These are phyloP conservation scores for Echinops telfairi DNA, from an alignment of 2,113 vertebrate species.

Conservation along the genomic window DNA sequence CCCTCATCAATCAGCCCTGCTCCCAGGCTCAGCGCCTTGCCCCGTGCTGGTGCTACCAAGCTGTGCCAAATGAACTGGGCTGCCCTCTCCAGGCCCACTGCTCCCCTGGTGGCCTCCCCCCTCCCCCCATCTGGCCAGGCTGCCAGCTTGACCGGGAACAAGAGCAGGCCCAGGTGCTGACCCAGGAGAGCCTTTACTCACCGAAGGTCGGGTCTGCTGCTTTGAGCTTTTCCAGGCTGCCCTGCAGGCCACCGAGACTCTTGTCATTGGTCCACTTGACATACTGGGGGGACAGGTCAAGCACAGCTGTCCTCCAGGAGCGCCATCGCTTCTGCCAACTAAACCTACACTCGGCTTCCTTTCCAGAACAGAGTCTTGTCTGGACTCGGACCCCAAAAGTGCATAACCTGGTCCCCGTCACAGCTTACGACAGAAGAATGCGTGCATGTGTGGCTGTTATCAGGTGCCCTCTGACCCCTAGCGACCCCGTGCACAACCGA, in stretches of 20 bases:
- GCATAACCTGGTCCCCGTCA: too few relatives aligned
- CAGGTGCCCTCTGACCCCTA: too few relatives aligned
- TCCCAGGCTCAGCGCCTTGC: neutral
- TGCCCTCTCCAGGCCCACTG: neutral
- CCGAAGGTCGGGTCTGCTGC: slow-evolving; percentile 94
- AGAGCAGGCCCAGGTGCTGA: fast-evolving
- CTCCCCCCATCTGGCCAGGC: neutral
- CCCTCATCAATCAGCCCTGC: neutral
- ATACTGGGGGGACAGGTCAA: slow-evolving; percentile 86
- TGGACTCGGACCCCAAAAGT: neutral
- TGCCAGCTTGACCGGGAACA: neutral
- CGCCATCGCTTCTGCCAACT: fast-evolving
- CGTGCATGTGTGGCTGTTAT: neutral
- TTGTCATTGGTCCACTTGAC: slow-evolving; percentile 92
- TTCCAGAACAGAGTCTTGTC: neutral
- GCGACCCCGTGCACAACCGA: too few relatives aligned
- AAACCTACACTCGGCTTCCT: neutral
- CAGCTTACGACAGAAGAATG: neutral
- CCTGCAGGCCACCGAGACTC: slow-evolving; percentile 93
- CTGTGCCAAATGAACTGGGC: neutral
- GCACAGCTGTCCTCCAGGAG: fast-evolving
- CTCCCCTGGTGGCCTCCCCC: neutral
- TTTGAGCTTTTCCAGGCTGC: slow-evolving; percentile 90
- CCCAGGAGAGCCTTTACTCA: slow-evolving; percentile 81
- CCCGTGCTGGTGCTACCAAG: neutral